Evolutionary conservation across 1,140 invertebrate species (phyloP), one percentile per base, ranked within the genome.

Genomic region (Probaryconus sp.): DNA sequence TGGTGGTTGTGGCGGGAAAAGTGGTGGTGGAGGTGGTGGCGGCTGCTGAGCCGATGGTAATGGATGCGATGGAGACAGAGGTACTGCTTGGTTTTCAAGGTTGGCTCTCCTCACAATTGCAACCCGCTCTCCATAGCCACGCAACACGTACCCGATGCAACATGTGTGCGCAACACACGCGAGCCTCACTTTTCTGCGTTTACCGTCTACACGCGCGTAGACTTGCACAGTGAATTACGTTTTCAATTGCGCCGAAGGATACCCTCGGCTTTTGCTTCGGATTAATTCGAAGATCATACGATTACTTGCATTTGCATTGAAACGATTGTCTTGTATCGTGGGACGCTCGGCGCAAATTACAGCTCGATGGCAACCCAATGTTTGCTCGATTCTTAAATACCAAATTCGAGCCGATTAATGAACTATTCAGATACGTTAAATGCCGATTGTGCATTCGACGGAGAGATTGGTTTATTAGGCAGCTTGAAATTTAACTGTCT

Each of bases 1-100:
- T 28, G 43, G 47, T 18, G n/a, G 55, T 38, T 30, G 45, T 14
- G 5, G 26, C 18, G 7, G 40, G 28, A 11, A 7, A 38, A 38
- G 14, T 7, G n/a, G 31, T n/a, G 35, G 11, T 43, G 51, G 58
- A 61, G 69, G 55, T 73, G 69, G n/a, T n/a, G n/a, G n/a, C n/a
- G n/a, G n/a, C n/a, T n/a, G n/a, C n/a, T n/a, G n/a, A n/a, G n/a
- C n/a, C n/a, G 60, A 53, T 24, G 50, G 65, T 71, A 67, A 50
- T 60, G 63, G 67, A 75, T 68, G 77, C 48, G 73, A 60, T 48
- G 55, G 50, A 71, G 53, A 71, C 45, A 68, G 71, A 75, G 53
- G 56, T 63, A 45, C 33, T 72, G 70, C 63, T 65, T 61, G 21
- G 40, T 76, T 76, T 76, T 76, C 73, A 76, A 76, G 73, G 67